These are phyloP conservation scores for Autographa gamma DNA, from an alignment of 2,888 invertebrate genomes.

Conservation along the genomic window DNA sequence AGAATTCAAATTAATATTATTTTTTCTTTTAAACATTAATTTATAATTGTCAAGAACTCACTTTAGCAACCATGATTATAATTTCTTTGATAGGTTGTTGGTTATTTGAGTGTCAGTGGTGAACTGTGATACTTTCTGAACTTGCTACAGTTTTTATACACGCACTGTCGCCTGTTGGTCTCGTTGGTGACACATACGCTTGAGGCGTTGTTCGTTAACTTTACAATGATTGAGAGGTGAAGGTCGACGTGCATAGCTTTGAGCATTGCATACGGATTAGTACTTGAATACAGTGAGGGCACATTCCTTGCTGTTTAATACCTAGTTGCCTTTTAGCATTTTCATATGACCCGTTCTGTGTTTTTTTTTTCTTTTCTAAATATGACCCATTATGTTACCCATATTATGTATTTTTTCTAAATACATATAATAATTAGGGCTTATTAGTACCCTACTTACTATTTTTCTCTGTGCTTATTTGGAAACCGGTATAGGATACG, in stretches of 20 bases:
- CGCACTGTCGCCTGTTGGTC: conserved; percentile 31
- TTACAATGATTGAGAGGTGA: conserved; percentile 46
- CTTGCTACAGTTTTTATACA: conserved; percentile 77
- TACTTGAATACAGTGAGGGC: conserved; percentile 14
- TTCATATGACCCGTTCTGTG: no score
- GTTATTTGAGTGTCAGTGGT: conserved; percentile 67
- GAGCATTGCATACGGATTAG: conserved; percentile 10
- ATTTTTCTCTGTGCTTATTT: no score
- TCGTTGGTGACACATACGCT: conserved; percentile 41
- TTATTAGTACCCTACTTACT: no score
- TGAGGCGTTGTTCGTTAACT: conserved; percentile 17
- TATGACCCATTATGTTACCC: no score
- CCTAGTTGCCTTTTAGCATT: no score
- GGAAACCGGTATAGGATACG: no score
- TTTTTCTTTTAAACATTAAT: no score
- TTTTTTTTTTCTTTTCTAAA: no score
- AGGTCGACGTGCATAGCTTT: conserved; percentile 36
- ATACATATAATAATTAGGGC: no score
- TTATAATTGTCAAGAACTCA: conserved; percentile 42
- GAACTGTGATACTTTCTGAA: conserved; percentile 69
- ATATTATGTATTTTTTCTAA: no score
- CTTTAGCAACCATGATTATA: conserved; percentile 78
- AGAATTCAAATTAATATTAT: no score
- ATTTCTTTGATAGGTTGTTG: conserved; percentile 60
- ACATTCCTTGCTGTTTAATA: conserved; percentile 4